phyloP scores from a whole-genome alignment of 2,113 vertebrate genomes.

The Sminthopsis crassicaudata region DNA sequence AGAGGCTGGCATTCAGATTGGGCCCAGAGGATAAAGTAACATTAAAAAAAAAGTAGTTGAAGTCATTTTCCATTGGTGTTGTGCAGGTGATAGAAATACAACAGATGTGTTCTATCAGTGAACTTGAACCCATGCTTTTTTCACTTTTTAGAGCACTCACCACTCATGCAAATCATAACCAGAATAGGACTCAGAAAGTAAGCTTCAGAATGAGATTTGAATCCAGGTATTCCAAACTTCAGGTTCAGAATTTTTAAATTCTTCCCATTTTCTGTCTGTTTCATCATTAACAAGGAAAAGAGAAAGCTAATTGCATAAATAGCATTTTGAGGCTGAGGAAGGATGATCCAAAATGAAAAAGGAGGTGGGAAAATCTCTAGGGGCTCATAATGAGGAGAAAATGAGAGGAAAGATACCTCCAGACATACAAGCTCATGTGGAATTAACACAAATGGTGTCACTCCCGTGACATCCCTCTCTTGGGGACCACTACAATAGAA shows the following conservation, averaged over 20 bases:
- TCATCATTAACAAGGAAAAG: background rate
- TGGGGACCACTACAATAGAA: background rate
- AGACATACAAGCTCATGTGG: background rate
- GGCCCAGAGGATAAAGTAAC: background rate
- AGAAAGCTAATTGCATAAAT: background rate
- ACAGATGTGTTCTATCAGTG: background rate
- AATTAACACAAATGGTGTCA: background rate
- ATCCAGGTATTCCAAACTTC: background rate
- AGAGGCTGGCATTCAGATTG: no score
- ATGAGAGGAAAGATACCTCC: background rate
- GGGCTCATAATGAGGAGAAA: background rate
- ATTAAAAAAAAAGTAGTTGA: background rate
- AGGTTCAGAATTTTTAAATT: background rate
- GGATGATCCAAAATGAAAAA: background rate
- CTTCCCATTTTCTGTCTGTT: background rate
- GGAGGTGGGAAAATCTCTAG: background rate
- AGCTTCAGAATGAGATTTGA: background rate
- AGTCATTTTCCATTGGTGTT: background rate
- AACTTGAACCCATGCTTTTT: background rate
- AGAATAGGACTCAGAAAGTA: background rate
- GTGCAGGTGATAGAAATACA: background rate
- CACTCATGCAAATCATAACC: background rate
- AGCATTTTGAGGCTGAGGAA: background rate
- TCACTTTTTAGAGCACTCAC: background rate
- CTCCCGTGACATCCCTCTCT: background rate